Base-by-base conservation (phyloP, 2,888 invertebrate species). In the Cantharis lateralis region DNA sequence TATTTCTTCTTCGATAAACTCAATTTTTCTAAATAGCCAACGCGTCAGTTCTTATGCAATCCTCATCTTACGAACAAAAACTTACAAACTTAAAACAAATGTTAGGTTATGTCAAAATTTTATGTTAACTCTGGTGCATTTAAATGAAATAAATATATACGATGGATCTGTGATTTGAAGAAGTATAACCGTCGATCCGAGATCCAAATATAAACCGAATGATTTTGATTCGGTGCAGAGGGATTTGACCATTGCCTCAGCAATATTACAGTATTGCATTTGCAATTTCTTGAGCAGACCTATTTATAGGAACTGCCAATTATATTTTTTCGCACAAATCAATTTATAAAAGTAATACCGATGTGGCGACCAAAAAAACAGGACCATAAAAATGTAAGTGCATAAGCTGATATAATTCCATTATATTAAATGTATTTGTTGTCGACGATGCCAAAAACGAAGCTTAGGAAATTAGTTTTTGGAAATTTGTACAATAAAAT, bases 1-100 rank as follows among this genome's bases (percentile, higher is more conserved):
- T 66, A 66, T 66, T 66, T 66, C 48, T 48, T 48, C 48, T 66
- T 24, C 64, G 64, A 66, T 66, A 66, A 66, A 66, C 64, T 66
- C 18, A 18, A 66, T 66, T 66, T 66, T 48, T 48, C 48, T 48
- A 48, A 48, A 48, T 48, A 48, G 48, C 48, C n/a, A 66, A 18
- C 64, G 64, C 64, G 64, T 20, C 64, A 66, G 24, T 66, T 66
- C 24, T 66, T 66, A 66, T 20, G 64, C 64, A 66, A 66, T 18
- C 18, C 24, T 66, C 64, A 20, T 20, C 16, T 66, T 7, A 66
- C 16, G 24, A 66, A 24, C 64, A 66, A 24, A 66, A 66, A n/a
- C n/a, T n/a, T 48, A 9, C 48, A 13, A 48, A 48, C 13, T 48
- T 48, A 32, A 3, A 32, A 32, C 13, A 13, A 32, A 32, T 32